Conservation (phyloP, 2,888 invertebrate genomes). For the Helleia helle region DNA sequence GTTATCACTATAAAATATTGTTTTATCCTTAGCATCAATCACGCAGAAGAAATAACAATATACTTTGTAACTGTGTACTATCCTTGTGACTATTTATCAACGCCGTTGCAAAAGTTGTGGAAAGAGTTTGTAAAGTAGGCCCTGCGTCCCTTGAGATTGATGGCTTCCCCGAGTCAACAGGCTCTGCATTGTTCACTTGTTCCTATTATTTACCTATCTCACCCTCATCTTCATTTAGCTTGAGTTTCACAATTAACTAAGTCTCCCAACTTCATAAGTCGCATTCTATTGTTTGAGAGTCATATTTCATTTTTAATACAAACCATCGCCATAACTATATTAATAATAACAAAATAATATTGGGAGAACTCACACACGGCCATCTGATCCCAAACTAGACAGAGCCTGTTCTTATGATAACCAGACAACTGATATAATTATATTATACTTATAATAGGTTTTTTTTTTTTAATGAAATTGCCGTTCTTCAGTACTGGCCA, state of each 20-base stretch:
- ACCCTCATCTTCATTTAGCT: constrained; percentile 37
- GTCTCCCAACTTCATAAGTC: constrained; percentile 3
- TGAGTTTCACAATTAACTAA: constrained; percentile 18
- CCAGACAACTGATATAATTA: too few species aligned
- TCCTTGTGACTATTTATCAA: constrained; percentile 53
- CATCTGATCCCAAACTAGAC: too few species aligned
- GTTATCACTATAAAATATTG: not conserved
- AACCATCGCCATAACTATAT: too few species aligned
- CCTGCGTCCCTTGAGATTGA: constrained; percentile 62
- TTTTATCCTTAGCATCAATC: not conserved
- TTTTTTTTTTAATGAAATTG: too few species aligned
- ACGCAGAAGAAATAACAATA: constrained; percentile 3
- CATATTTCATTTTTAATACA: too few species aligned
- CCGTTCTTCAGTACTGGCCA: too few species aligned
- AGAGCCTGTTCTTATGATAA: too few species aligned
- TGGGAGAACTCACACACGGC: too few species aligned
- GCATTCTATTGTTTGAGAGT: not conserved
- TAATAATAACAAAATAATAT: too few species aligned
- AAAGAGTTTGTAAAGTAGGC: constrained; percentile 56
- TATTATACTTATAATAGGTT: too few species aligned
- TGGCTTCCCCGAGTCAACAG: constrained; percentile 44
- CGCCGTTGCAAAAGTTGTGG: constrained; percentile 53
- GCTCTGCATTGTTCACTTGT: constrained; percentile 30
- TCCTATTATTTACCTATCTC: constrained; percentile 32
- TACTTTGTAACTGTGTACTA: constrained; percentile 7